phyloP scores from a whole-genome alignment of 2,888 invertebrate species.

The Corbicula japonica region DNA sequence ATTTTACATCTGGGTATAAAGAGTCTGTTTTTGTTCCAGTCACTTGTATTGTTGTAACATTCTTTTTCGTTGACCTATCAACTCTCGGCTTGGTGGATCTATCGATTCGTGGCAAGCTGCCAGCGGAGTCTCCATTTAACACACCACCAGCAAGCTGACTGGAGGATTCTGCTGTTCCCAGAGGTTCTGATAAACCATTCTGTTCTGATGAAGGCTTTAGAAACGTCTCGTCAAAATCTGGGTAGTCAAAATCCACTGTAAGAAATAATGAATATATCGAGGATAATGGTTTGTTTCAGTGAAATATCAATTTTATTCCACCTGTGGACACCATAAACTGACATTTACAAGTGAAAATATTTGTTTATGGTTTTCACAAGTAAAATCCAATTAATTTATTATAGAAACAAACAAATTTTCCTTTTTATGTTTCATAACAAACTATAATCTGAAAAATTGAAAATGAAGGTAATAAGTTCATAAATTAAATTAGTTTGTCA shows the following conservation, averaged over 20 bases:
- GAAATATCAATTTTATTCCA: too few relatives aligned
- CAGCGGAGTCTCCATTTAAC: constrained; percentile 48
- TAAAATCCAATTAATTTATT: too few relatives aligned
- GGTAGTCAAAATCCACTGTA: constrained; percentile 85
- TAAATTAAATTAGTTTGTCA: too few relatives aligned
- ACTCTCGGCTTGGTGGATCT: constrained; percentile 68
- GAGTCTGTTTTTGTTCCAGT: constrained; percentile 39
- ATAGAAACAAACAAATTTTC: too few relatives aligned
- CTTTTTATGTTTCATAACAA: too few relatives aligned
- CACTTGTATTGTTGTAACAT: constrained; percentile 31
- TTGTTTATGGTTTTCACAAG: too few relatives aligned
- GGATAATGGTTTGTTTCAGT: too few relatives aligned
- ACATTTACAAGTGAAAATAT: too few relatives aligned
- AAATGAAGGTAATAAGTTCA: too few relatives aligned
- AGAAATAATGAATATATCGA: constrained; percentile 31
- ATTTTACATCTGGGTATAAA: constrained; percentile 63
- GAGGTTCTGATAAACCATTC: constrained; percentile 1
- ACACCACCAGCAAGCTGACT: constrained; percentile 26
- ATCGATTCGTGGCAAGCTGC: constrained; percentile 63
- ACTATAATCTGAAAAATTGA: too few relatives aligned
- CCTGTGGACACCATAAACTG: too few relatives aligned
- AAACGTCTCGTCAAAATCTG: constrained; percentile 83
- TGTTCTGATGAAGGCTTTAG: constrained; percentile 51
- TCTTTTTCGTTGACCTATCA: constrained; percentile 58
- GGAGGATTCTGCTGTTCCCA: not conserved